Base-by-base conservation (phyloP, 2,888 invertebrate species). In the Leuctra nigra region DNA sequence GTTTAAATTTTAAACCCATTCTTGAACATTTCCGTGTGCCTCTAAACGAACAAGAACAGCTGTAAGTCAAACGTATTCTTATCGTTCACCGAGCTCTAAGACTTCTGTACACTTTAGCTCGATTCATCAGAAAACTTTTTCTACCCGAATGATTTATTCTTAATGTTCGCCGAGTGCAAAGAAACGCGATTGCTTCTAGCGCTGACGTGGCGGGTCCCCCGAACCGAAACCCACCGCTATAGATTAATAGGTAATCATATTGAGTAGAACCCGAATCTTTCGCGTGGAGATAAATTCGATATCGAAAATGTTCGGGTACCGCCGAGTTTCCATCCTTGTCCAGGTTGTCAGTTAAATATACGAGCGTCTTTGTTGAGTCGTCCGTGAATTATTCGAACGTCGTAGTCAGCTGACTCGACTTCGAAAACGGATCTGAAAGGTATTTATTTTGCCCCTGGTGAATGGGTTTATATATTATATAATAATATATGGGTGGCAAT, bases 391-490 rank as follows among this genome's bases (percentile, higher is more conserved):
- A 50, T 50, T 33, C 22, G 33, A 16, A 22, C 20, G 50, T 50
- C 50, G 50, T 35, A 50, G 50, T 35, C 50, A 50, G 50, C 50
- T 50, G 50, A 50, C 50, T 47, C 47, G 47, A 16, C 47, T 50
- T 16, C 6, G 50, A n/a, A 29, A 22, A 4, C 33, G 50, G 33
- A n/a, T n/a, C 50, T 33, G 33, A 50, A 50, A 50, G 50, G 50
- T 50, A 50, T 50, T 50, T 50, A 50, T 50, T 50, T 50, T 50
- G 29, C 33, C 33, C 33, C 20, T n/a, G 11, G 4, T 18, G 50
- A 50, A 50, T 50, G 50, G 50, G n/a, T 50, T 35, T 50, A 33
- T 50, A 50, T 20, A 20, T 44, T 18, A 44, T 13, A 20, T 23
- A 23, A 4, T 18, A 4, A 50, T 41, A 18, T 41, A 41, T 41